Evolutionary conservation across 2,797 vertebrate species (phyloP).

Genomic region (Oreochromis mossambicus): DNA sequence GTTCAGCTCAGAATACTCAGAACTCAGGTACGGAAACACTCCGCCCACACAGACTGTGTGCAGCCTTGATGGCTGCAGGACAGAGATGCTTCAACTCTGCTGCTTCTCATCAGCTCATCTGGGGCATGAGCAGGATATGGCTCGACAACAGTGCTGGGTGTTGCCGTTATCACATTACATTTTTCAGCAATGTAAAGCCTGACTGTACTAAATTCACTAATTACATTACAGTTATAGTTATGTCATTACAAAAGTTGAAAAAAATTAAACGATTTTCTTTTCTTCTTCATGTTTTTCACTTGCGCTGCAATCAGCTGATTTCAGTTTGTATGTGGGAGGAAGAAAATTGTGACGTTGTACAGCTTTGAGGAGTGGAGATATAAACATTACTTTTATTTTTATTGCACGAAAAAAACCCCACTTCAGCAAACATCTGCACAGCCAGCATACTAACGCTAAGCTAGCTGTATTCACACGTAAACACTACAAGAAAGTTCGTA

Average conservation of each 20-base stretch:
- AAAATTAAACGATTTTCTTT: not conserved
- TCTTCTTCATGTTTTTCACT: not conserved
- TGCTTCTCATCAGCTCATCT: not conserved
- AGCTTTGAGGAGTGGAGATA: not conserved
- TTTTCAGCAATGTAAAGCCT: not conserved
- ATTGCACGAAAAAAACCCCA: accelerated
- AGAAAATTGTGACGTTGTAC: not conserved
- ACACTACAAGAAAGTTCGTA: accelerated
- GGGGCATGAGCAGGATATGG: not conserved
- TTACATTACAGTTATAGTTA: not conserved
- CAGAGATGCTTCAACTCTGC: not conserved
- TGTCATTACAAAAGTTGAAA: not conserved
- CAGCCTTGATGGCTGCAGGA: not conserved
- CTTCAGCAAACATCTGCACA: not conserved
- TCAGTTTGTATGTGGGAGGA: not conserved
- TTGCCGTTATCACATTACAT: not conserved
- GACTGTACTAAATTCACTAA: not conserved
- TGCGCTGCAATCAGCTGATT: not conserved
- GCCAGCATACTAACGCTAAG: accelerated
- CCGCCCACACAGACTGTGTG: not conserved
- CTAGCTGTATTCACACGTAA: not conserved
- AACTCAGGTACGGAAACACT: slow-evolving; percentile 82
- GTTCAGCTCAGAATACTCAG: slow-evolving; percentile 95
- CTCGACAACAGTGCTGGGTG: not conserved
- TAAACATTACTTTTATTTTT: not conserved